These are phyloP conservation scores for Casuarius casuarius DNA, from an alignment of 2,113 vertebrate species.

Conservation along the genomic window DNA sequence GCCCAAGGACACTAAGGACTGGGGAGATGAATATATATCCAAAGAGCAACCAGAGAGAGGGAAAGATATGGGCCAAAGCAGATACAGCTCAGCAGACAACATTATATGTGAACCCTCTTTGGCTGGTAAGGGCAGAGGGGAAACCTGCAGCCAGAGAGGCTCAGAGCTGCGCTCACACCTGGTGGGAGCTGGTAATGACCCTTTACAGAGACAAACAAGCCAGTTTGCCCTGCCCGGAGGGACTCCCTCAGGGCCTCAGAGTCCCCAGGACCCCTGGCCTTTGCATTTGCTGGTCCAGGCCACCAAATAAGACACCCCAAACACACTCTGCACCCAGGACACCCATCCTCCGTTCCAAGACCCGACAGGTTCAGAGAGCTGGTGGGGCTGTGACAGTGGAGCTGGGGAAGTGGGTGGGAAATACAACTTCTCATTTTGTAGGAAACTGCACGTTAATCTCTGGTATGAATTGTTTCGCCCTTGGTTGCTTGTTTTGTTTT, in stretches of 20 bases:
- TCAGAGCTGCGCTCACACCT: neutral
- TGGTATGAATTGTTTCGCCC: neutral
- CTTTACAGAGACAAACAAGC: neutral
- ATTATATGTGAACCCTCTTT: constrained; percentile 79
- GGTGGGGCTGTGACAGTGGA: neutral
- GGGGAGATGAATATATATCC: constrained; percentile 79
- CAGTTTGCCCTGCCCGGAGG: neutral
- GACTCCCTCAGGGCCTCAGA: neutral
- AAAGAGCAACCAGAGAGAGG: constrained; percentile 82
- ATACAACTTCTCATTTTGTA: neutral
- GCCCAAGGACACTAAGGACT: constrained; percentile 82
- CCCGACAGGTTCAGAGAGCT: neutral
- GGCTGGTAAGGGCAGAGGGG: constrained; percentile 75
- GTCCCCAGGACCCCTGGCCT: neutral
- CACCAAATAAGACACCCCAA: neutral
- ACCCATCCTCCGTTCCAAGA: neutral
- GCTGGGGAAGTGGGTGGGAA: neutral
- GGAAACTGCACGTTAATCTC: neutral
- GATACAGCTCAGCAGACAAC: constrained; percentile 78
- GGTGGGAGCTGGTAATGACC: neutral
- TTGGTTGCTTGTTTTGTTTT: neutral
- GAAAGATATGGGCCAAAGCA: constrained; percentile 75
- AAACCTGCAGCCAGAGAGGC: neutral
- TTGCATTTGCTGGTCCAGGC: neutral
- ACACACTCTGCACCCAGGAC: neutral